Percentiles rank a stretch among this genome's conserved stretches.
These are phyloP conservation scores for Falcaria lacertinaria DNA, from an alignment of 2,888 invertebrate genomes.

Conservation along the genomic window DNA sequence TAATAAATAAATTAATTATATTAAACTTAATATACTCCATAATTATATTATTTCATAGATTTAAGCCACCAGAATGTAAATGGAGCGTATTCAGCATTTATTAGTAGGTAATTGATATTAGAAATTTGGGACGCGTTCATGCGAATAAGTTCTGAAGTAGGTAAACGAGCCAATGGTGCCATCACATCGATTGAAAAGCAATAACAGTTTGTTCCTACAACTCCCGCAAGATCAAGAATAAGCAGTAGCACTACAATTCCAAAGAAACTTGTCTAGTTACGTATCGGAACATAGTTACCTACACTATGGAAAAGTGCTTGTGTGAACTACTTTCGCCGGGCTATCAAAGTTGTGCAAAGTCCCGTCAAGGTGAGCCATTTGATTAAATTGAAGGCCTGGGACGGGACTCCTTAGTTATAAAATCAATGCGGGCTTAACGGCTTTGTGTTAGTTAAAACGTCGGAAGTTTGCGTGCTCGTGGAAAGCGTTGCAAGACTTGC, in stretches of 20 bases:
- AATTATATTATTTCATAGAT: too few species aligned
- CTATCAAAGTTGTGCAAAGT: slow-evolving; percentile 53
- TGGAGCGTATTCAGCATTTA: background rate
- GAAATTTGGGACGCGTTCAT: background rate
- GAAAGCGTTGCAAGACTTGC: slow-evolving; percentile 23
- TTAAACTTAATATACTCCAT: too few species aligned
- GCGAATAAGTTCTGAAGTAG: background rate
- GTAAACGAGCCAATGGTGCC: background rate
- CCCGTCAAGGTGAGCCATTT: slow-evolving; percentile 36
- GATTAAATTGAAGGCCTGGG: slow-evolving; percentile 37
- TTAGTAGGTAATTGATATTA: background rate
- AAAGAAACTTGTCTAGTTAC: slow-evolving; percentile 36
- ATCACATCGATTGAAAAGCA: slow-evolving; percentile 5
- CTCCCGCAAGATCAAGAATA: slow-evolving; percentile 15
- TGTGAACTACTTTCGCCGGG: slow-evolving; percentile 46
- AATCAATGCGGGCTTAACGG: slow-evolving; percentile 58
- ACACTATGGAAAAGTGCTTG: slow-evolving; percentile 35
- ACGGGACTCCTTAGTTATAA: slow-evolving; percentile 41
- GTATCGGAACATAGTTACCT: slow-evolving; percentile 29
- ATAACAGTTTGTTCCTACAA: slow-evolving; percentile 13
- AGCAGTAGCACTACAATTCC: slow-evolving; percentile 31
- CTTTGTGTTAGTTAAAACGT: slow-evolving; percentile 53
- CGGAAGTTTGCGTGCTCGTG: slow-evolving; percentile 47
- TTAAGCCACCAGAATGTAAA: too few species aligned
- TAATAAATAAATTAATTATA: too few species aligned